phyloP scores from a whole-genome alignment of 2,797 vertebrate genomes.

The Sebastes elongatus region DNA sequence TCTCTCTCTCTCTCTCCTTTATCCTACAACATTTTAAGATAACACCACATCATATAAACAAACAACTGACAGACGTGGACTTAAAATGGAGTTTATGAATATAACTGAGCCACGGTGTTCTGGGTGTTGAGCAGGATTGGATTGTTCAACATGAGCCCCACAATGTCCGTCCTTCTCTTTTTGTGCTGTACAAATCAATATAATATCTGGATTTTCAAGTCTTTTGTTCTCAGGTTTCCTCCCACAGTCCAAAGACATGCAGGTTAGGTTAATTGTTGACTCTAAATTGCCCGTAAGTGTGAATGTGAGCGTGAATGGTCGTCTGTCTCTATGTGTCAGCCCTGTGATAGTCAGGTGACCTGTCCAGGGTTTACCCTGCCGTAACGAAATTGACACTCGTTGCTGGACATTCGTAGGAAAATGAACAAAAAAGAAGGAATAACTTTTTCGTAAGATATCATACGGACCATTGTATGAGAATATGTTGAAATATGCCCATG shows the following conservation, averaged over 20 bases:
- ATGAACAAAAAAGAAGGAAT: too few relatives aligned
- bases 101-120: neutral
- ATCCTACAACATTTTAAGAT: neutral
- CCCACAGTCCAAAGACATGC: too few relatives aligned
- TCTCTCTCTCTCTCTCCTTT: neutral
- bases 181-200: slow-evolving; percentile 57
- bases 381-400: too few relatives aligned
- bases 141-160: slow-evolving; percentile 22
- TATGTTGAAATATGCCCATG: slow-evolving; percentile 41
- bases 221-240: neutral
- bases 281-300: too few relatives aligned
- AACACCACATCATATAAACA: neutral
- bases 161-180: slow-evolving; percentile 43
- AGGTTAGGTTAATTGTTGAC: too few relatives aligned
- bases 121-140: slow-evolving; percentile 2
- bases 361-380: too few relatives aligned
- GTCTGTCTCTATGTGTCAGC: too few relatives aligned
- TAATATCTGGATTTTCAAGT: slow-evolving; percentile 29
- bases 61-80: neutral
- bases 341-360: too few relatives aligned
- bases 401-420: too few relatives aligned
- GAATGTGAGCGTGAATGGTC: too few relatives aligned
- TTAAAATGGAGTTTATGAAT: neutral
- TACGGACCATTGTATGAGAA: too few relatives aligned
- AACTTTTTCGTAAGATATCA: too few relatives aligned